Conservation (phyloP, 2,888 invertebrate genomes). For the Drosophila fulvimacula region DNA sequence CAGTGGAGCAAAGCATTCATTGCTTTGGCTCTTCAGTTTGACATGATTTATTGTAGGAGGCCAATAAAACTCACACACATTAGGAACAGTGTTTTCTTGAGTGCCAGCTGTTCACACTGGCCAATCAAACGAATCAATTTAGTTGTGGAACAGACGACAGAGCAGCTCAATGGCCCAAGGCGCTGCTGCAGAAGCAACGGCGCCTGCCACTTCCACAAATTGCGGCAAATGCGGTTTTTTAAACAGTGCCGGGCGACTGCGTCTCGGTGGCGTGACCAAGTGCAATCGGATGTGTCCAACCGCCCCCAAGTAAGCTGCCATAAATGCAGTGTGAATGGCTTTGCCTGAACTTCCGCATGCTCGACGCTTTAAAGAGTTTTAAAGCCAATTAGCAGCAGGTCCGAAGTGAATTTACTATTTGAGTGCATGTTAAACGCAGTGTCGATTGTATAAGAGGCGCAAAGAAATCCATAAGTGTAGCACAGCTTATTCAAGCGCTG, state of each 20-base stretch:
- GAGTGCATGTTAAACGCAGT: background rate
- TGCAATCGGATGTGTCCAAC: slow-evolving; percentile 49
- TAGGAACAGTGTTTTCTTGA: slow-evolving; percentile 10
- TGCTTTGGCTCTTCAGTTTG: background rate
- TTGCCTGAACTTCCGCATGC: slow-evolving; percentile 49
- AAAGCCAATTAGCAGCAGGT: slow-evolving; percentile 58
- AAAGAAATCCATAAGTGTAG: slow-evolving; percentile 19
- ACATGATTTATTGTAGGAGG: slow-evolving; percentile 1
- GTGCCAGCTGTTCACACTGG: slow-evolving; percentile 28
- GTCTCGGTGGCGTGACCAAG: slow-evolving; percentile 55
- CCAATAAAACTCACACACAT: background rate
- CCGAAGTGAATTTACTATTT: background rate
- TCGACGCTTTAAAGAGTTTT: slow-evolving; percentile 24
- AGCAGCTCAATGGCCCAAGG: slow-evolving; percentile 49
- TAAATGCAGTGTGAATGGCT: slow-evolving; percentile 39
- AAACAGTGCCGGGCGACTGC: slow-evolving; percentile 12
- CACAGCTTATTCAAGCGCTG: background rate
- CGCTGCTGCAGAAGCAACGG: slow-evolving; percentile 1
- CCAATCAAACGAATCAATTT: slow-evolving; percentile 39
- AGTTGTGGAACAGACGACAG: slow-evolving; percentile 20
- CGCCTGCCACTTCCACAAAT: slow-evolving; percentile 39
- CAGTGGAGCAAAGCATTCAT: background rate
- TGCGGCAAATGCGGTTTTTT: slow-evolving; percentile 29
- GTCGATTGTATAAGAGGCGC: slow-evolving; percentile 22
- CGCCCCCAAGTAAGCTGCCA: slow-evolving; percentile 22